These are phyloP conservation scores for Barnardius zonarius DNA, from an alignment of 2,113 vertebrate species.

Conservation along the genomic window DNA sequence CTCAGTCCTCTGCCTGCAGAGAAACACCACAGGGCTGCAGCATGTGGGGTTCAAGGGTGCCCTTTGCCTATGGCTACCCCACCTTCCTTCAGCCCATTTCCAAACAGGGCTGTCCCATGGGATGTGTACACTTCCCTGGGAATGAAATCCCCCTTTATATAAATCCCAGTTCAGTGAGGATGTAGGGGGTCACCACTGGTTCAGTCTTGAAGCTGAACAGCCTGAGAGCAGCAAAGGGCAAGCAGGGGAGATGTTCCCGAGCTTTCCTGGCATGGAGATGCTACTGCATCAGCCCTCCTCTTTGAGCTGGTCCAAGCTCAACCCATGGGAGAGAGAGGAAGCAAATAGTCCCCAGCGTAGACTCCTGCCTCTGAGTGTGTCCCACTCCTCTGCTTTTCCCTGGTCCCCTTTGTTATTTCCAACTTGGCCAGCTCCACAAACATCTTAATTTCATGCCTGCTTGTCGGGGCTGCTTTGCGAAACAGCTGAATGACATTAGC, in stretches of 20 bases:
- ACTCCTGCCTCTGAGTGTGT: neutral
- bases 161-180: neutral
- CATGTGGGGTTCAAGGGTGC: neutral
- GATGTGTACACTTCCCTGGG: neutral
- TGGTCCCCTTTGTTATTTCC: conserved; percentile 20
- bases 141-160: neutral
- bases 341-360: neutral
- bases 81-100: neutral
- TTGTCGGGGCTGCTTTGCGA: conserved; percentile 64
- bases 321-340: neutral
- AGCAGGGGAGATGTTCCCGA: neutral
- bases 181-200: neutral
- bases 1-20: neutral
- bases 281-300: neutral
- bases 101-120: neutral
- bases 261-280: neutral
- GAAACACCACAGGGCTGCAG: neutral
- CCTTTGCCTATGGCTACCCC: neutral
- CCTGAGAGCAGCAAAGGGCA: neutral
- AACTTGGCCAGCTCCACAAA: conserved; percentile 35
- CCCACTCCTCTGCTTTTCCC: neutral
- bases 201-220: neutral
- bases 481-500: conserved; percentile 70
- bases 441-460: conserved; percentile 70
- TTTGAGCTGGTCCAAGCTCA: neutral